Base-by-base conservation (phyloP, 2,797 vertebrate species). In the Enteromius fasciolatus region DNA sequence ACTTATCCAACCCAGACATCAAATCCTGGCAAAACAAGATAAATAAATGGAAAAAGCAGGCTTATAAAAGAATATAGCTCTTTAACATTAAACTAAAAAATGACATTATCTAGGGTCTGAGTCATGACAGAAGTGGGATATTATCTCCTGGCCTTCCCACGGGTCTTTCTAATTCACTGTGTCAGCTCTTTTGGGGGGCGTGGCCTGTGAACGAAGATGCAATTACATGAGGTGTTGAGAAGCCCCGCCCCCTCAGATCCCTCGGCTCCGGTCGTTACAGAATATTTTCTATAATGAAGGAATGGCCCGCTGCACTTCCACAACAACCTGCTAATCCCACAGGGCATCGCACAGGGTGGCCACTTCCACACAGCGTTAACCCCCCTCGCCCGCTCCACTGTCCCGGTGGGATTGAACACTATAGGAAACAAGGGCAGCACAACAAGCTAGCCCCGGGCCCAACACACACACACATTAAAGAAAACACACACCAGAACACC, bases 311-410 rank as follows among this genome's bases (percentile, higher is more conserved):
- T 4, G 83, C 82, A 31, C 69, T 75, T 78, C 76, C 90, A 92
- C 50, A 94, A 94, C 93, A 94, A 95, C 93, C 92, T 94, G 93
- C 93, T 93, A 94, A 94, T 94, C 92, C 93, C 93, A 88, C 44
- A 85, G 80, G 89, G 80, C 67, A 59, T 67, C 50, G 31, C 44
- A 59, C 84, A 89, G 87, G 86, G 84, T 84, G 86, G 83, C 75
- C 28, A 63, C 86, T 85, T 84, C 36, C 70, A 92, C 57, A 68
- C 78, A 83, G 66, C 48, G 63, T 33, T 28, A 81, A 64, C 69
- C 57, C 87, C 66, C 86, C 76, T 87, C 81, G 66, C 44, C 78
- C 52, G 83, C 54, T 36, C 89, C 84, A 88, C 77, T 72, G 86
- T 87, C 90, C 83, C 46, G 25, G 84, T 86, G 41, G 87, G 84